Conservation (phyloP, 1,140 invertebrate species). For the Caerostris darwini region DNA sequence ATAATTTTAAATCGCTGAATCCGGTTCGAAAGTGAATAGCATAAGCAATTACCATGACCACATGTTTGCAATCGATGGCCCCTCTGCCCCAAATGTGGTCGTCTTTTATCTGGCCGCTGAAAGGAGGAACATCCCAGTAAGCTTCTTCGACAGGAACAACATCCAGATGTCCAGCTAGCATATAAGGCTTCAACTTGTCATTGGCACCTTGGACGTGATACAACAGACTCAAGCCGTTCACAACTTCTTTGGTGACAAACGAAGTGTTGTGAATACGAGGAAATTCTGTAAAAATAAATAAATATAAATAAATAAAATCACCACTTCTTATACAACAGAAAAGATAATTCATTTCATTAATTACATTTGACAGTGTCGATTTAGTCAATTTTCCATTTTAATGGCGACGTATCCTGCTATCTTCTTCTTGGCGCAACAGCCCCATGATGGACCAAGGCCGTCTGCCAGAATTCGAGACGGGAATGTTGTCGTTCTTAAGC, state of each 20-base stretch:
- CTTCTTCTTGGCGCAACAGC: no score
- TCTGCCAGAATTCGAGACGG: no score
- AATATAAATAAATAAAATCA: neutral
- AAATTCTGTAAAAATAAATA: slow-evolving; percentile 81
- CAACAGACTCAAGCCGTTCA: slow-evolving; percentile 84
- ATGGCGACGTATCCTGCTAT: no score
- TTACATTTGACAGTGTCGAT: no score
- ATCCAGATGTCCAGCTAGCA: slow-evolving; percentile 85
- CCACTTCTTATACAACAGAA: neutral
- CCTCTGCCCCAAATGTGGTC: slow-evolving; percentile 85
- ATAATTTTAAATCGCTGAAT: no score
- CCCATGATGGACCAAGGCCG: no score
- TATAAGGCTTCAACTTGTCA: slow-evolving; percentile 82
- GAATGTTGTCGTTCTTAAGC: no score
- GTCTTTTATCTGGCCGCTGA: slow-evolving; percentile 82
- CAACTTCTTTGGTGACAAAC: slow-evolving; percentile 81
- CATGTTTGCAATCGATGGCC: slow-evolving; percentile 84
- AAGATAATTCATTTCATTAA: no score
- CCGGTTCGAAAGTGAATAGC: no score
- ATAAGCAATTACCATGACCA: slow-evolving; percentile 84
- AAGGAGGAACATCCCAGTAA: slow-evolving; percentile 84
- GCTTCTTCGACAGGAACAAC: slow-evolving; percentile 84
- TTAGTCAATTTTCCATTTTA: no score
- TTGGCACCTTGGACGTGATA: slow-evolving; percentile 82
- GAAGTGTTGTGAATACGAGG: slow-evolving; percentile 82